Conservation (phyloP, 2,797 vertebrate genomes). For the Monodelphis domestica region DNA sequence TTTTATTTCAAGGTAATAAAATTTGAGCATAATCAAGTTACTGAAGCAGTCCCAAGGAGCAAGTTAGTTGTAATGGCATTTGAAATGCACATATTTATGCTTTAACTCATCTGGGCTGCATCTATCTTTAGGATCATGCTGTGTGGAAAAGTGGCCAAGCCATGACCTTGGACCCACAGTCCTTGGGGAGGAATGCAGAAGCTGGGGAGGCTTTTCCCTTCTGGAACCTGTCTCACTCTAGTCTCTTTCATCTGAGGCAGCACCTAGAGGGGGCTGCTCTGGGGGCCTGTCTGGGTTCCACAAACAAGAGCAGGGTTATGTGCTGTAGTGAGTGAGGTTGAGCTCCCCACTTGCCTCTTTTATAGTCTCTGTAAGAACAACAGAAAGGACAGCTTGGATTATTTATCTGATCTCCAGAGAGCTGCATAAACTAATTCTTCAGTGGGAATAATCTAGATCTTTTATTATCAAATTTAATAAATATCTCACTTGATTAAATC, state of each 20-base stretch:
- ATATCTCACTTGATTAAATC: neutral
- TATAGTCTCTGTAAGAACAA: slow-evolving; percentile 12
- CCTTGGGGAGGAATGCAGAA: neutral
- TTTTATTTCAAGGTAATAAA: neutral
- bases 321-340: neutral
- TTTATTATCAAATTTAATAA: neutral
- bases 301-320: neutral
- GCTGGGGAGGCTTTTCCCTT: neutral
- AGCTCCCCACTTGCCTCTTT: neutral
- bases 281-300: neutral
- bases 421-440: neutral
- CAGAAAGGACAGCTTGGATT: slow-evolving; percentile 14
- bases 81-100: neutral
- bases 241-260: neutral
- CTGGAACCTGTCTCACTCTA: neutral
- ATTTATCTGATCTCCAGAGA: slow-evolving; percentile 19
- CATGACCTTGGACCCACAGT: neutral
- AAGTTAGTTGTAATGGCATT: neutral
- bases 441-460: neutral
- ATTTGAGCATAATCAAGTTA: neutral
- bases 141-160: neutral
- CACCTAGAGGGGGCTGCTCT: neutral
- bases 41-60: neutral
- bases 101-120: neutral
- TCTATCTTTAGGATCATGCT: neutral